Evolutionary conservation across 2,113 vertebrate genomes (phyloP).

Genomic region (Sinocyclocheilus maitianheensis): DNA sequence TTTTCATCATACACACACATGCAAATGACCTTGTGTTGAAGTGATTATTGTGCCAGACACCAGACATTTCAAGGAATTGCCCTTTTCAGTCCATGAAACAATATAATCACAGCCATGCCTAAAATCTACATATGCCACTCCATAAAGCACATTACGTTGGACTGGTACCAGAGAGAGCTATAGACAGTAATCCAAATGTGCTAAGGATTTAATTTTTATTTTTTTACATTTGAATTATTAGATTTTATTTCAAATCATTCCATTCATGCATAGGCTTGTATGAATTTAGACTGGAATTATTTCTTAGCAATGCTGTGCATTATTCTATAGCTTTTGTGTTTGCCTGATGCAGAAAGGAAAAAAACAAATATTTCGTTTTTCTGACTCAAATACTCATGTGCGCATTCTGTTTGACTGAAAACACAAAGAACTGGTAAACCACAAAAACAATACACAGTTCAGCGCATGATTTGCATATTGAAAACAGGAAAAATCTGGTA

Average conservation of each 20-base stretch:
- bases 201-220: background rate
- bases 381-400: background rate
- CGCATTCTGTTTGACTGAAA: background rate
- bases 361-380: background rate
- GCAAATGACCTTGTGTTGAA: background rate
- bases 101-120: background rate
- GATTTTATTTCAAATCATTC: background rate
- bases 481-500: slow-evolving; percentile 58
- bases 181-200: slow-evolving; percentile 13
- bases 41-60: background rate
- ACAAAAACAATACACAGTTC: slow-evolving; percentile 46
- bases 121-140: slow-evolving; percentile 6
- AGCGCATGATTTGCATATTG: slow-evolving; percentile 47
- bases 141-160: background rate
- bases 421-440: slow-evolving; percentile 16
- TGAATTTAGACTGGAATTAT: background rate
- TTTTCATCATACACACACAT: background rate
- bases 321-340: background rate
- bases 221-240: background rate
- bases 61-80: slow-evolving; percentile 17
- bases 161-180: background rate
- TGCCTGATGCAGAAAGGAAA: background rate
- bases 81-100: background rate
- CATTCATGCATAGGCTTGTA: background rate
- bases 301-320: background rate